Base-by-base conservation (phyloP, 2,797 vertebrate species). In the Pogoniulus pusillus region DNA sequence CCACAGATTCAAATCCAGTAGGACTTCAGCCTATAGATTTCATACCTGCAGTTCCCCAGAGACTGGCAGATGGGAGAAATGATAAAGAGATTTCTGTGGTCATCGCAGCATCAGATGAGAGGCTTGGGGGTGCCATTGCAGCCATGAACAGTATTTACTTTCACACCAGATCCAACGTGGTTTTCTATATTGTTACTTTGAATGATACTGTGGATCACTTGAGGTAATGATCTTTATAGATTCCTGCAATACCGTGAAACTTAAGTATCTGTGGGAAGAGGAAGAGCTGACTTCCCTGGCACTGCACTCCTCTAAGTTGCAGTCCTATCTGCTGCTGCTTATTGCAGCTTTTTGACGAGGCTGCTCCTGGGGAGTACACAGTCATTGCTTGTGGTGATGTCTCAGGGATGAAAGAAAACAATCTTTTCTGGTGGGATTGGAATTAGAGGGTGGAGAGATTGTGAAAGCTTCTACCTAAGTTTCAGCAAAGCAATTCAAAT, bases 111-210 rank as follows among this genome's bases (percentile, higher is more conserved):
- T 97, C 98, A 1, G 98, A 99, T 93, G 98, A 99, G 39, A 97
- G 99, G 93, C 98, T 99, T 0, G 99, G 99, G 14, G 99, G 98
- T 49, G 97, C 98, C 37, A 97, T 99, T 35, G 97, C 99, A 82
- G 98, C 98, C 65, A 98, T 99, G 94, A 98, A 99, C 96, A 99
- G 99, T 60, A 96, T 99, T 96, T 98, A 98, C 91, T 97, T 83
- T 63, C 98, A 99, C 95, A 99, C 98, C 69, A 98, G 95, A 94
- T 97, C 98, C 96, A 98, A 97, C 2, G 98, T 99, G 65, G 96
- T 98, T 24, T 99, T 99, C 97, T 97, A 98, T 90, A 98, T 99
- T 39, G 98, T 99, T 77, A 98, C 98, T 5, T 90, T 98, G 85
- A 99, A 99, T 53, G 97, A 98, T 85, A 99, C 99, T 4, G 98